Evolutionary conservation across 2,113 vertebrate species (phyloP).

Genomic region (Murina feae): DNA sequence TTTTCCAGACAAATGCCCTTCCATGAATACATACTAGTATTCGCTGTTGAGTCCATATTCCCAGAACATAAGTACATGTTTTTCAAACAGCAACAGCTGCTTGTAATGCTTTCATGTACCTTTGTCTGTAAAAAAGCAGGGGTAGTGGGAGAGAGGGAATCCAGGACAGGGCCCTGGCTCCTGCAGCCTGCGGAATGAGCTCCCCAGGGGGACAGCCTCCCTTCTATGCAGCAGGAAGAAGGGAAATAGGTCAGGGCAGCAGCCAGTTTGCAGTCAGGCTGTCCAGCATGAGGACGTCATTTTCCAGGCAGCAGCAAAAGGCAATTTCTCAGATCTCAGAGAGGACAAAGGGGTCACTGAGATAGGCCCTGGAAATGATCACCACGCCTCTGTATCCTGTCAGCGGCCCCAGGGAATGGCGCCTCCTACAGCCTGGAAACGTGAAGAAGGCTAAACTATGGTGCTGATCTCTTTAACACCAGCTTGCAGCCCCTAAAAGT

Average conservation of each 20-base stretch:
- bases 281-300: slow-evolving; percentile 23
- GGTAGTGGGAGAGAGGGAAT: background rate
- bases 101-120: background rate
- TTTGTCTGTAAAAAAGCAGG: background rate
- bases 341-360: background rate
- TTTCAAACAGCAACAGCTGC: background rate
- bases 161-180: slow-evolving; percentile 15
- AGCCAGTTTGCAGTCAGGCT: background rate
- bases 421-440: background rate
- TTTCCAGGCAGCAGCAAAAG: slow-evolving; percentile 40
- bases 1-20: background rate
- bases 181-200: slow-evolving; percentile 79
- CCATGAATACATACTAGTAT: background rate
- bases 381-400: background rate
- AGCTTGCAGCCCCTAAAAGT: background rate
- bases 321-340: background rate
- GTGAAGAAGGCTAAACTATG: background rate
- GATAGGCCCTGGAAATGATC: slow-evolving; percentile 4
- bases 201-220: slow-evolving; percentile 69
- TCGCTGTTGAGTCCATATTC: background rate
- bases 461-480: background rate
- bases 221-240: slow-evolving; percentile 68
- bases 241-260: slow-evolving; percentile 59
- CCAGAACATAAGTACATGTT: background rate
- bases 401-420: background rate